Conservation (phyloP, 2,888 invertebrate species). For the Carabus problematicus region DNA sequence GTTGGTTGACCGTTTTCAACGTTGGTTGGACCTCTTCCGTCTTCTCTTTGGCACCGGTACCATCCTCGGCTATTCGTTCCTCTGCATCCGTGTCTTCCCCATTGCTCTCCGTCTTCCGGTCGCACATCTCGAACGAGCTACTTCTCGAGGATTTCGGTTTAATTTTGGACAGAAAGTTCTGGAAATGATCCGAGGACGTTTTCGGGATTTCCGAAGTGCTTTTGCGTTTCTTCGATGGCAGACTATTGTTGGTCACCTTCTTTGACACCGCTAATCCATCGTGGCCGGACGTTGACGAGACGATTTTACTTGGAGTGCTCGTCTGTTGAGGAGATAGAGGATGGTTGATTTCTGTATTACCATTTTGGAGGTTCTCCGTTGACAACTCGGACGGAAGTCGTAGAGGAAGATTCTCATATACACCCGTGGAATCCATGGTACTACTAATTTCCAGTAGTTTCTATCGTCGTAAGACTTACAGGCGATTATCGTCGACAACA, state of each 20-base stretch:
- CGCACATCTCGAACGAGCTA: slow-evolving; percentile 32
- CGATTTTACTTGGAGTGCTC: slow-evolving; percentile 19
- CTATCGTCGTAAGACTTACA: not conserved
- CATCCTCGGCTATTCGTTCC: slow-evolving; percentile 54
- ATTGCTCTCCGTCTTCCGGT: slow-evolving; percentile 19
- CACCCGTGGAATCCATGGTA: slow-evolving; percentile 51
- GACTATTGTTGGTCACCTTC: slow-evolving; percentile 20
- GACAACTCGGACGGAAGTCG: slow-evolving; percentile 34
- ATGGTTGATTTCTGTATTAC: slow-evolving; percentile 33
- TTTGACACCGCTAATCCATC: slow-evolving; percentile 17
- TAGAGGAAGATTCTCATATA: slow-evolving; percentile 56
- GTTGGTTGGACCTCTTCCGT: slow-evolving; percentile 58
- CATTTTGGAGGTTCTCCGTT: slow-evolving; percentile 34
- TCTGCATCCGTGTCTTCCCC: slow-evolving; percentile 51
- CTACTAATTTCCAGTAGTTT: not conserved
- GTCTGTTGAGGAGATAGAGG: slow-evolving; percentile 18
- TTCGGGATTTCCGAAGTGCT: slow-evolving; percentile 52
- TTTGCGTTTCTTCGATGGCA: slow-evolving; percentile 45
- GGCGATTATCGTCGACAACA: slow-evolving; percentile 17
- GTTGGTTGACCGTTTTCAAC: slow-evolving; percentile 53
- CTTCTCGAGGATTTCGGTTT: slow-evolving; percentile 34
- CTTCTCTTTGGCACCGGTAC: slow-evolving; percentile 58
- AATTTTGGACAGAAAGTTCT: slow-evolving; percentile 35
- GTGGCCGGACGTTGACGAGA: slow-evolving; percentile 25
- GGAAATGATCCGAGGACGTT: slow-evolving; percentile 43